phyloP scores from a whole-genome alignment of 2,888 invertebrate genomes.

The Oscheius sp. region DNA sequence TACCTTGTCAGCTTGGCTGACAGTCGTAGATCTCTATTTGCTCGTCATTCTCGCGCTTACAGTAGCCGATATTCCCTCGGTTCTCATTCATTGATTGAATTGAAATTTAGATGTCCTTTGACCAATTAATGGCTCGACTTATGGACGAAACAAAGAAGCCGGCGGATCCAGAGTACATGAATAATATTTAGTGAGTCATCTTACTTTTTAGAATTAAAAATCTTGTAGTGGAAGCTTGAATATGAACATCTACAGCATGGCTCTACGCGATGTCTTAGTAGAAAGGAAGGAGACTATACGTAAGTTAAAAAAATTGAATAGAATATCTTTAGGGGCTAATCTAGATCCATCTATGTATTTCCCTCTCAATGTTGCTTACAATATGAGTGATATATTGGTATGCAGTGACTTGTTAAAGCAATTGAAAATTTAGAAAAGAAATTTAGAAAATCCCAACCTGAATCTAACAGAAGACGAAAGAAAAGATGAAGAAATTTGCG shows the following conservation, averaged over 20 bases:
- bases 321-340: neutral
- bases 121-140: constrained; percentile 3
- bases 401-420: neutral
- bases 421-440: neutral
- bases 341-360: constrained; percentile 11
- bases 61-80: constrained; percentile 1
- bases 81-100: neutral
- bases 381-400: constrained; percentile 12
- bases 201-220: neutral
- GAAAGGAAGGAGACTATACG: constrained; percentile 47
- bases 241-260: constrained; percentile 7
- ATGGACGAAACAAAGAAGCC: constrained; percentile 1
- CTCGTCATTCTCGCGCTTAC: constrained; percentile 16
- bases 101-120: constrained; percentile 18
- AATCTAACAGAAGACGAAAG: constrained; percentile 28
- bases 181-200: constrained; percentile 2
- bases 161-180: constrained; percentile 14
- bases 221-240: constrained; percentile 6
- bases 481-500: constrained; percentile 42
- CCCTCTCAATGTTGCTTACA: constrained; percentile 14
- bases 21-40: constrained; percentile 17
- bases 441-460: constrained; percentile 12
- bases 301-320: constrained; percentile 22
- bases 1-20: constrained; percentile 12
- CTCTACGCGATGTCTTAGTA: constrained; percentile 37